These are phyloP conservation scores for Rhinogobio ventralis DNA, from an alignment of 2,797 vertebrate genomes.

Conservation along the genomic window DNA sequence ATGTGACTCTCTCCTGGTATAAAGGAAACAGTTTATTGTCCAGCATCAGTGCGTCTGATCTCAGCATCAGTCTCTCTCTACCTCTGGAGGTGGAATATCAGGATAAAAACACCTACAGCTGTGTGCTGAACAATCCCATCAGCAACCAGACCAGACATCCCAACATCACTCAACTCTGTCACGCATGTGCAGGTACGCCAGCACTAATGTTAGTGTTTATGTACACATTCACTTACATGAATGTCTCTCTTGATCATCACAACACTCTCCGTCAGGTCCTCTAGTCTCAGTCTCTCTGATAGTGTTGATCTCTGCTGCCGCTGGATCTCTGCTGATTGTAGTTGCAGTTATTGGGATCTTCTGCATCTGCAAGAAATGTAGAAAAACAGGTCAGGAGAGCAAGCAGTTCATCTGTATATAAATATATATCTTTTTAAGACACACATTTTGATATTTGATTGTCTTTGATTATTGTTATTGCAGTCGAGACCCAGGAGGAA, in stretches of 20 bases:
- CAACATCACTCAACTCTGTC: neutral
- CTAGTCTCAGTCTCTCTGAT: neutral
- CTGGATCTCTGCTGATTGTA: neutral
- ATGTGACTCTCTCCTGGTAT: neutral
- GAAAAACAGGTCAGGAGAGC: slow-evolving; percentile 2
- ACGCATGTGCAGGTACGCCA: neutral
- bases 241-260: neutral
- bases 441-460: neutral
- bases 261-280: neutral
- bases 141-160: neutral
- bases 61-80: slow-evolving; percentile 22
- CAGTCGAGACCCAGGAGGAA: neutral
- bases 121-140: neutral
- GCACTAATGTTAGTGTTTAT: neutral
- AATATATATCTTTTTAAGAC: neutral
- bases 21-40: neutral
- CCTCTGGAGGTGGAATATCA: slow-evolving; percentile 8
- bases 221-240: neutral
- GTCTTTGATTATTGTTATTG: neutral
- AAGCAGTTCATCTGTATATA: neutral
- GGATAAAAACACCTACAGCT: slow-evolving; percentile 1
- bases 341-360: neutral
- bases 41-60: slow-evolving; percentile 3
- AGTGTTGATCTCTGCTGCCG: neutral
- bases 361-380: neutral